Conservation (phyloP, 2,888 invertebrate species). For the Merodon equestris region DNA sequence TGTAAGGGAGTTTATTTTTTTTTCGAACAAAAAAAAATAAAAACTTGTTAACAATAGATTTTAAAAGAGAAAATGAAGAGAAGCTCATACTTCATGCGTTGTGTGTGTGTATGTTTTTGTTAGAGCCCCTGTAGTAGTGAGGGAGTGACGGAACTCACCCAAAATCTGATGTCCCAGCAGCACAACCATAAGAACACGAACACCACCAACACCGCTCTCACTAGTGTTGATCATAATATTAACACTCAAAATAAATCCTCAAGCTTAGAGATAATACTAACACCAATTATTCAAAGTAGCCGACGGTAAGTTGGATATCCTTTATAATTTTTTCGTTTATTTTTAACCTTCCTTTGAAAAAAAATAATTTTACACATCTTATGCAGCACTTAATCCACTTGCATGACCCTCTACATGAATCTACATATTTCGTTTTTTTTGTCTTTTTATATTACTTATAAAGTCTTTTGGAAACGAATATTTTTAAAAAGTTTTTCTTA, state of each 20-base stretch:
- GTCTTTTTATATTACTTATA: too few species aligned
- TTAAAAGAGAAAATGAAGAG: slow-evolving; percentile 20
- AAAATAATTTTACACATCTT: too few species aligned
- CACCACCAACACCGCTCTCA: slow-evolving; percentile 65
- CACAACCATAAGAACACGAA: slow-evolving; percentile 60
- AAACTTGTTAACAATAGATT: not conserved
- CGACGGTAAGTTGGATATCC: slow-evolving; percentile 78
- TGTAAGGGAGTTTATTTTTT: too few species aligned
- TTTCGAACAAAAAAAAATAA: slow-evolving; percentile 1
- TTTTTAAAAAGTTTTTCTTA: too few species aligned
- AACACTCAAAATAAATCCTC: slow-evolving; percentile 78
- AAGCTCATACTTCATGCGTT: slow-evolving; percentile 53
- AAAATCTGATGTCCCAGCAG: slow-evolving; percentile 69
- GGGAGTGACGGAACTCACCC: slow-evolving; percentile 69
- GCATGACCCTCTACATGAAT: too few species aligned
- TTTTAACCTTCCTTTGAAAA: not conserved
- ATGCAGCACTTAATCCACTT: too few species aligned
- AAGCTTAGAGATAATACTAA: slow-evolving; percentile 80
- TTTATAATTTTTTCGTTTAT: slow-evolving; percentile 4
- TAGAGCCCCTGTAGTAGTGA: slow-evolving; percentile 70
- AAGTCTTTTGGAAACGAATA: too few species aligned
- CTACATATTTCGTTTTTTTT: too few species aligned
- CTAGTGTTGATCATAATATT: slow-evolving; percentile 66
- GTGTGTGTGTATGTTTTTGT: slow-evolving; percentile 61
- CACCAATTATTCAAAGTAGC: slow-evolving; percentile 80